Evolutionary conservation across 2,113 vertebrate genomes (phyloP).

Genomic region (Ammospiza nelsoni): DNA sequence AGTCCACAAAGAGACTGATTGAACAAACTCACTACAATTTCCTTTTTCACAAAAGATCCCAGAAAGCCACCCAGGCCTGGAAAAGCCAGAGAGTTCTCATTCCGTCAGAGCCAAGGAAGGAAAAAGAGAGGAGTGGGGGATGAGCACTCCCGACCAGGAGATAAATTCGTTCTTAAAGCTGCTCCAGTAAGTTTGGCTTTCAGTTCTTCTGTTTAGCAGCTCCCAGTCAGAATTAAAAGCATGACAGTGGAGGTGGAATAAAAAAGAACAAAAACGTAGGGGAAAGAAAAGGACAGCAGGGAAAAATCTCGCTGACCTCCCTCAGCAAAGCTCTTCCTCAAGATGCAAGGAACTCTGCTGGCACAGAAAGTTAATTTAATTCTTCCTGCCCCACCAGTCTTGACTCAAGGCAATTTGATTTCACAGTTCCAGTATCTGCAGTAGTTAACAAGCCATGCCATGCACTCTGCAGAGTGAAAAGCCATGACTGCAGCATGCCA

Average conservation of each 20-base stretch:
- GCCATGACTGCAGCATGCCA: background rate
- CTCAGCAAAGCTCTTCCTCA: background rate
- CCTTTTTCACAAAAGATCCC: background rate
- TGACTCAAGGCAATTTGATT: conserved; percentile 36
- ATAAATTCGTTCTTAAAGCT: background rate
- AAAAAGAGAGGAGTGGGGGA: background rate
- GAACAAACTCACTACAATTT: background rate
- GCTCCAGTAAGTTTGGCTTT: background rate
- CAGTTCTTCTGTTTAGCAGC: background rate
- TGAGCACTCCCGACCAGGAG: background rate
- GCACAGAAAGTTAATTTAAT: background rate
- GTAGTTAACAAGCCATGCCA: background rate
- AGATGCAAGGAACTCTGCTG: background rate
- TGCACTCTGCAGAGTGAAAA: background rate
- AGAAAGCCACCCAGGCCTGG: background rate
- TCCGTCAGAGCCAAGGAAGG: background rate
- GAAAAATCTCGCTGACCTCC: conserved; percentile 3
- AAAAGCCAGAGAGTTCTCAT: background rate
- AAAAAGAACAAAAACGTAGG: background rate
- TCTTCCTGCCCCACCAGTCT: conserved; percentile 16
- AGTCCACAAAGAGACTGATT: background rate
- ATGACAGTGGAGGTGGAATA: background rate
- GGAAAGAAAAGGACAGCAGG: background rate
- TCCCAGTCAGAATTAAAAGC: background rate
- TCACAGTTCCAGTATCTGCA: conserved; percentile 21